Evolutionary conservation across 1,140 invertebrate genomes (phyloP).

Genomic region (Propsilocerus akamusi): DNA sequence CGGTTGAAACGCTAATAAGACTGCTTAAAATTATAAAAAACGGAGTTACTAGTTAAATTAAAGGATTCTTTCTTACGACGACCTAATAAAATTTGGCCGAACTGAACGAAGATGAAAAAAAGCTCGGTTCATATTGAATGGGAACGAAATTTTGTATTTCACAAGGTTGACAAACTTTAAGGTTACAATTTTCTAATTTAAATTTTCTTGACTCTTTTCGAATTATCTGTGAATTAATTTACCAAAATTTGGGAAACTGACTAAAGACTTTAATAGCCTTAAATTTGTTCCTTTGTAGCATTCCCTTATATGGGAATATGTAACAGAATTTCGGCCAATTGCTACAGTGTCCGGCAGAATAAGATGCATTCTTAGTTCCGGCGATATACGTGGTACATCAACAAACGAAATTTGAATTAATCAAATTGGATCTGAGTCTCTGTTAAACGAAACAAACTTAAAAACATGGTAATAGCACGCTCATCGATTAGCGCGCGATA

Average conservation of each 20-base stretch:
- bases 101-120: background rate
- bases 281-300: too few species aligned
- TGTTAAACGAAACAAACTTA: background rate
- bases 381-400: background rate
- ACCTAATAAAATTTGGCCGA: background rate
- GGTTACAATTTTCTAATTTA: background rate
- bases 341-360: too few species aligned
- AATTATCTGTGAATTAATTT: too few species aligned
- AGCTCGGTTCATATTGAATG: background rate
- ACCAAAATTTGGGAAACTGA: too few species aligned
- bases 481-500: background rate
- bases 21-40: constrained; percentile 1
- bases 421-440: background rate
- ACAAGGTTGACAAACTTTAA: background rate
- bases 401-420: background rate
- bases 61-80: background rate
- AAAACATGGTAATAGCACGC: background rate
- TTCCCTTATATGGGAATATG: too few species aligned
- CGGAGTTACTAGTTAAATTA: too few species aligned
- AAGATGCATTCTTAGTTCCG: background rate
- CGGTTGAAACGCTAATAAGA: background rate
- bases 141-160: background rate
- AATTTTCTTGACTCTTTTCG: background rate
- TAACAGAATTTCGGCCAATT: too few species aligned
- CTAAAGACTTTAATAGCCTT: too few species aligned